Base-by-base conservation (phyloP, 2,797 vertebrate genomes). In the Bovichtus variegatus region DNA sequence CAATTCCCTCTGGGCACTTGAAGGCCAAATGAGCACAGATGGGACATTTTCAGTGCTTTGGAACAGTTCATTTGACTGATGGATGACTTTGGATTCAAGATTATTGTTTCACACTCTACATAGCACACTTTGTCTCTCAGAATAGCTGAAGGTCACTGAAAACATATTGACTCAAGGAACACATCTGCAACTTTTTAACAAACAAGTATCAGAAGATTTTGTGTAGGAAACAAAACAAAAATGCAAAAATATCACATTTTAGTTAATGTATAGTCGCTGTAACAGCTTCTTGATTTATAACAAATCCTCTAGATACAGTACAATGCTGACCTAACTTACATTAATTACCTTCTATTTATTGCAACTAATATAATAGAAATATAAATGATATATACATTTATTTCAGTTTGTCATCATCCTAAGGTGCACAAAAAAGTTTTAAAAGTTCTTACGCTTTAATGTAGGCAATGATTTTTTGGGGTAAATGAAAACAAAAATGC, bases 1-100 rank as follows among this genome's bases (percentile, higher is more conserved):
- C n/a, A 44, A 91, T 83, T 90, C 86, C 81, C 89, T 85, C 74
- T 59, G 81, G 85, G 85, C 81, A 70, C 66, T 77, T 19, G 41
- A 46, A 70, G 81, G 76, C 84, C 82, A 90, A 90, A 92, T 83
- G 80, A 89, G 89, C 88, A 90, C 91, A 92, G 85, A 92, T 93
- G 89, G 91, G 86, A 91, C 78, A 59, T 84, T 91, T 88, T 89
- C 87, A 77, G 70, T 66, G 40, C 49, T 85, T 84, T 86, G 83
- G 89, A 91, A 84, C 69, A 81, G 23, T 83, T 92, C 67, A 46
- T 90, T 83, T 73, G 36, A 82, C 71, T 68, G 82, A 68, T n/a
- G n/a, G n/a, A n/a, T n/a, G n/a, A n/a, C n/a, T 82, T 81, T 85
- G 75, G 81, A 86, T 73, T 87, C 60, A 74, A 64, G 86, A 78